Evolutionary conservation across 2,113 vertebrate species (phyloP), one percentile per base, ranked within the genome.

Genomic region (Rattus rattus): DNA sequence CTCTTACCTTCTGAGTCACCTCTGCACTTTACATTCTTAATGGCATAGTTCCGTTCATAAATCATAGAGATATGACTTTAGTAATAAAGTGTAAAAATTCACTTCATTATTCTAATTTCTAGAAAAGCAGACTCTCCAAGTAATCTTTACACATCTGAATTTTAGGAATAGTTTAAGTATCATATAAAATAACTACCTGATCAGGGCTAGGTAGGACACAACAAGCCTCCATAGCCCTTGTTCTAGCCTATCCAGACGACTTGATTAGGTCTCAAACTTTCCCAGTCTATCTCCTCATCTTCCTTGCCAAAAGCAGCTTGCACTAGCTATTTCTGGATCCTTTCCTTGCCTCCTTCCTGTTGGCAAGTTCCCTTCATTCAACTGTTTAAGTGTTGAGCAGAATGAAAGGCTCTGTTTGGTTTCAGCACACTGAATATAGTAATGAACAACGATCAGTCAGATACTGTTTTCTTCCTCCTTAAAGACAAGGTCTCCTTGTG

Each of bases 291-390:
- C 92, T 22, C 16, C 16, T 88, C 88, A 92, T 81, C 70, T 75
- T 97, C 63, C 80, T 95, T 95, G 76, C 54, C 79, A 92, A 59
- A 95, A 93, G 16, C 20, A 47, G 24, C 59, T 95, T 81, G 80
- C n/a, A 70, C 65, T 88, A 90, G 63, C 87, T 95, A 88, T 94
- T 98, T 97, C 80, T 94, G 72, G n/a, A 95, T 86, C 9, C 47
- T 88, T 59, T 92, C 47, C 28, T 83, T 61, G 80, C 67, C 63
- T 63, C 22, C 88, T 90, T 5, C 24, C 17, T 33, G 92, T 91
- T 92, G 93, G 65, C 75, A 90, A 85, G 28, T 30, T 92, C 7
- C 28, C 85, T 96, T 94, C n/a, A 90, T 43, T 72, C 91, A 97
- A 96, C 75, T 88, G 69, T 93, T 26, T 67, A 33, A 92, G 65